Base-by-base conservation (phyloP, 2,888 invertebrate species). In the Dione juno region DNA sequence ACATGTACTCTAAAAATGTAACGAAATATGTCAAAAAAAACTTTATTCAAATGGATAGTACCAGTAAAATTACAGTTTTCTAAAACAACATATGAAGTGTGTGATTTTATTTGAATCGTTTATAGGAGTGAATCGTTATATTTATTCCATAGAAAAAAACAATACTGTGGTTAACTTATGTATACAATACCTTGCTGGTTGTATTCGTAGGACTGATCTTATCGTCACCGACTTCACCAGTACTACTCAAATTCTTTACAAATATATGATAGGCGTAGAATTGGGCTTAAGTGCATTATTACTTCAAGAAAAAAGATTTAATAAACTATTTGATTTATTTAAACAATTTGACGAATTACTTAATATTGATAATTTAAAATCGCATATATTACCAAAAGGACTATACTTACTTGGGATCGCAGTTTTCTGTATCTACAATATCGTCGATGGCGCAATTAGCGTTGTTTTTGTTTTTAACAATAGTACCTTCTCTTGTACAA, bases 101-200 rank as follows among this genome's bases (percentile, higher is more conserved):
- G 19, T 67, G 21, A 67, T 67, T n/a, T 21, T 59, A 58, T 67
- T 67, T 3, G 50, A 67, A 67, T 40, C 48, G 59, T 7, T 28
- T 67, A 41, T 52, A n/a, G n/a, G n/a, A n/a, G n/a, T n/a, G n/a
- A n/a, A n/a, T n/a, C n/a, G n/a, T n/a, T n/a, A n/a, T n/a, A 67
- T 67, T 67, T 67, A 52, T 52, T 50, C 19, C 50, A n/a, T 50
- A 45, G 48, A 45, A 45, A 63, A 63, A 28, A 37, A 6, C 6
- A 8, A 3, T 63, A 13, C 37, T 48, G 16, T 37, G 48, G 48
- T 37, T 48, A 1, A 63, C 16, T 48, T 63, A 48, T 37, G 11
- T 50, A 11, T 50, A 48, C 35, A 50, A 6, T 13, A 14, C 16
- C 3, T 13, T 64, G 1, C 11, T 64, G 3, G 35, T 64, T 0